These are phyloP conservation scores for Venturia canescens DNA, from an alignment of 1,140 invertebrate genomes.

Conservation along the genomic window DNA sequence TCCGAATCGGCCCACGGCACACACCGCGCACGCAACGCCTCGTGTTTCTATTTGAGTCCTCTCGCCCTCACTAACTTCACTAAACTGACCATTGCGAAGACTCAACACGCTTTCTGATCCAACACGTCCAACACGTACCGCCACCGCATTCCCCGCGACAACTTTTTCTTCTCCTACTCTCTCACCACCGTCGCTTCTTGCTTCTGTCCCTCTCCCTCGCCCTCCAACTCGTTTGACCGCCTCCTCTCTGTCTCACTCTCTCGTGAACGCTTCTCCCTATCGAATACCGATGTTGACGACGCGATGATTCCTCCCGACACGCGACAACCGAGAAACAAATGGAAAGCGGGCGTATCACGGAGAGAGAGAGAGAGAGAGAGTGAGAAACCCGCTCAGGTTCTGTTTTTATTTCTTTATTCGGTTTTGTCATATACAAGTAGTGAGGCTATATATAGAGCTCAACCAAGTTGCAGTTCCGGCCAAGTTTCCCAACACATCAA, in stretches of 20 bases:
- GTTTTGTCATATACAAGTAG: not conserved
- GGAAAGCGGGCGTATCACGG: not conserved
- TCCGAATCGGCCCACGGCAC: constrained; percentile 11
- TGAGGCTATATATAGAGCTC: not conserved
- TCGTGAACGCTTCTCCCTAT: not conserved
- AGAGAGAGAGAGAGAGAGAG: not conserved
- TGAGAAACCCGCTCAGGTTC: not conserved
- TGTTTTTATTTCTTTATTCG: not conserved
- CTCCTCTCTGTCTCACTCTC: not conserved
- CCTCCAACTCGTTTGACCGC: too few relatives aligned
- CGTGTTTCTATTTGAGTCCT: not conserved
- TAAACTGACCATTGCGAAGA: not conserved
- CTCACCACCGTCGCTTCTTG: not conserved
- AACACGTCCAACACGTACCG: too few relatives aligned
- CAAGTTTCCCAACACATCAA: not conserved
- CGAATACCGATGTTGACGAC: constrained; percentile 9
- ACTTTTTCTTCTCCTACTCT: constrained; percentile 18
- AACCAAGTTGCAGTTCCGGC: not conserved
- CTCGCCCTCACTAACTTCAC: not conserved
- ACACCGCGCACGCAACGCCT: not conserved
- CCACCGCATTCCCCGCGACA: not conserved
- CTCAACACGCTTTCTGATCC: not conserved
- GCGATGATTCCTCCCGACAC: constrained; percentile 14
- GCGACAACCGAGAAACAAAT: not conserved
- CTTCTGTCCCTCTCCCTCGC: not conserved